These are phyloP conservation scores for Hoplostethus mediterraneus DNA, from an alignment of 2,797 vertebrate species.

Conservation along the genomic window DNA sequence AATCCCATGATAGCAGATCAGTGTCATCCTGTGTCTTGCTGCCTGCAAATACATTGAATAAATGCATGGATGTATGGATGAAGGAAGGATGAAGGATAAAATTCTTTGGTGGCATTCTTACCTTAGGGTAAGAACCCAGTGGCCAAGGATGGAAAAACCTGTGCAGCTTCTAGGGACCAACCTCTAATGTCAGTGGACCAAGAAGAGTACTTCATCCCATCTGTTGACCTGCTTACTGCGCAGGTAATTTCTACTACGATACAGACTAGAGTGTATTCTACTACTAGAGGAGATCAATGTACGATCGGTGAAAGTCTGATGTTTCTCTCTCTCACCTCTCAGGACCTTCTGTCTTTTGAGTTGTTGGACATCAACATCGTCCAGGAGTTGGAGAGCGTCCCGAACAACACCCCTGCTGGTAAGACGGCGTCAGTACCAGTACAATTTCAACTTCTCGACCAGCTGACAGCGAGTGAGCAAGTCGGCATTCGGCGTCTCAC, in stretches of 20 bases:
- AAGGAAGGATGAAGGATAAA: background rate
- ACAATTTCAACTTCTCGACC: too few species aligned
- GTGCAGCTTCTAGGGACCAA: slow-evolving; percentile 67
- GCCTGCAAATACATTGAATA: background rate
- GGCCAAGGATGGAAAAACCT: slow-evolving; percentile 74
- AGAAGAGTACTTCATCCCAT: slow-evolving; percentile 92
- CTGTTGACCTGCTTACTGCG: slow-evolving; percentile 96
- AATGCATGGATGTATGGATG: background rate
- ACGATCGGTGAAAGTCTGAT: too few species aligned
- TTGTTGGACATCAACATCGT: slow-evolving; percentile 97
- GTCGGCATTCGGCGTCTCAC: too few species aligned
- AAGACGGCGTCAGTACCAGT: slow-evolving; percentile 57
- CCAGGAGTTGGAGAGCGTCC: slow-evolving; percentile 94
- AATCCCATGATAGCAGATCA: background rate
- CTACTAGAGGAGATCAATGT: background rate
- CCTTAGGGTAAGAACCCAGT: slow-evolving; percentile 82
- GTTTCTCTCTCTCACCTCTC: slow-evolving; percentile 12
- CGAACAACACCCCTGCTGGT: slow-evolving; percentile 95
- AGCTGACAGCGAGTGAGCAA: too few species aligned
- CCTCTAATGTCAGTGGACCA: slow-evolving; percentile 83
- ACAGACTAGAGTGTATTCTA: background rate
- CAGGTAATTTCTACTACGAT: slow-evolving; percentile 83
- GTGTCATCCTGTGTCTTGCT: background rate
- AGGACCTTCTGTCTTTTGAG: slow-evolving; percentile 98
- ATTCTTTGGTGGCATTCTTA: too few species aligned